A percentile compares a stretch with the other conserved stretches of the same genome.
phyloP scores from a whole-genome alignment of 2,113 vertebrate species.

The Ammodramus savannarum region DNA sequence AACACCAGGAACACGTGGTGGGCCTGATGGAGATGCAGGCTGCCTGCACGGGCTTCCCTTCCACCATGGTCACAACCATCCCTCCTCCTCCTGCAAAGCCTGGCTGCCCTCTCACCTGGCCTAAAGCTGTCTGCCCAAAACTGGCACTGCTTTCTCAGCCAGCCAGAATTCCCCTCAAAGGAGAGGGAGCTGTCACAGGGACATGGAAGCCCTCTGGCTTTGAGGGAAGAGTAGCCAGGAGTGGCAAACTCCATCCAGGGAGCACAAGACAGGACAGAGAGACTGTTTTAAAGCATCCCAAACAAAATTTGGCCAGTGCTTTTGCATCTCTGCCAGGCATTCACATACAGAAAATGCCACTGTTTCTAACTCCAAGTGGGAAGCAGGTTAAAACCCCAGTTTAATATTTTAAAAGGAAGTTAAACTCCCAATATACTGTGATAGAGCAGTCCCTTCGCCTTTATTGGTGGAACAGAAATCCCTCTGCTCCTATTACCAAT shows the following conservation, averaged over 20 bases:
- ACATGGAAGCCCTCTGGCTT: neutral
- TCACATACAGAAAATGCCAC: neutral
- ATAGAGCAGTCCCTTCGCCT: accelerated
- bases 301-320: neutral
- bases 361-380: neutral
- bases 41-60: neutral
- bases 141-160: neutral
- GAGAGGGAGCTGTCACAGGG: neutral
- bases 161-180: neutral
- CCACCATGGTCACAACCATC: accelerated
- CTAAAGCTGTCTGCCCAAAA: neutral
- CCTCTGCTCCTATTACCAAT: neutral
- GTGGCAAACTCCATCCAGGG: neutral
- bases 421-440: neutral
- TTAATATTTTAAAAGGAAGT: neutral
- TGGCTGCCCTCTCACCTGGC: neutral
- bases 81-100: neutral
- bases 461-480: neutral
- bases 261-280: neutral
- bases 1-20: accelerated
- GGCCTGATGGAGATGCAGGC: neutral
- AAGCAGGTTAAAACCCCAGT: neutral
- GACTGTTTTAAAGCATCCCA: neutral
- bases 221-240: accelerated
- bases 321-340: neutral